Conservation (phyloP, 2,113 vertebrate species). For the Proterorhinus semilunaris region DNA sequence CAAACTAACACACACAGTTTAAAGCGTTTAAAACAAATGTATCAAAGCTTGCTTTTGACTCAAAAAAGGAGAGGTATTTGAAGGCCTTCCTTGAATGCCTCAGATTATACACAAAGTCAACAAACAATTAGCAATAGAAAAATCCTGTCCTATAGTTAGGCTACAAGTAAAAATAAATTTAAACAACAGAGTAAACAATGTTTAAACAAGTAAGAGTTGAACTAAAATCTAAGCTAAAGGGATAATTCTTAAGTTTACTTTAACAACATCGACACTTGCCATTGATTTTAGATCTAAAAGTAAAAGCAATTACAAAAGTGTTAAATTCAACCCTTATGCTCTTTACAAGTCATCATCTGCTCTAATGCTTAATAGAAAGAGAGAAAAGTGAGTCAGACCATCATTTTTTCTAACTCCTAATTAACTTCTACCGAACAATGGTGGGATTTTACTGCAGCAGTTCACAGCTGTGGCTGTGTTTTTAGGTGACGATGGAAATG, state of each 20-base stretch:
- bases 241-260: no score
- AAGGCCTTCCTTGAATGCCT: no score
- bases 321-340: neutral
- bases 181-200: neutral
- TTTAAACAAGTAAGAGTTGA: no score
- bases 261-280: no score
- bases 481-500: neutral
- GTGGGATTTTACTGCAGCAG: neutral
- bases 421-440: neutral
- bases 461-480: neutral
- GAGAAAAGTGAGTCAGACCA: neutral
- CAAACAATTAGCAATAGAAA: no score
- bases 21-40: no score
- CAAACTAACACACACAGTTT: no score
- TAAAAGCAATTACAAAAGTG: neutral
- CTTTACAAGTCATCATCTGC: neutral
- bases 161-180: neutral
- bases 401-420: neutral
- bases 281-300: neutral
- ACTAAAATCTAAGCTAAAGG: no score
- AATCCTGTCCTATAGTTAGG: no score
- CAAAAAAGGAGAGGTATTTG: no score
- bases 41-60: no score
- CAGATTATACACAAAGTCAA: no score
- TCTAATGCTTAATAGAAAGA: neutral